Base-by-base conservation (phyloP, 2,113 vertebrate genomes). In the Uria aalge region DNA sequence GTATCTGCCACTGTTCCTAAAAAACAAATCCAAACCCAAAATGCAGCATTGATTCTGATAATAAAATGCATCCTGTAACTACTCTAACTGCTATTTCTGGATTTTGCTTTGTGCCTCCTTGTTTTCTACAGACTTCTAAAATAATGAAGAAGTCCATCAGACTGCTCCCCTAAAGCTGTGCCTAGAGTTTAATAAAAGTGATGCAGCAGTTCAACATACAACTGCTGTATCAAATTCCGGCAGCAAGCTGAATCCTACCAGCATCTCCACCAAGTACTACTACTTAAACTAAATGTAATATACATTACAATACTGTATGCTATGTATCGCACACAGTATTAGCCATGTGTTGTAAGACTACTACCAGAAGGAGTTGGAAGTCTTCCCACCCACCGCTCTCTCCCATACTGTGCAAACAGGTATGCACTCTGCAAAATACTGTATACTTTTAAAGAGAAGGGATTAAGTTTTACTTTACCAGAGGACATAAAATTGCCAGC, bases 21-120 rank as follows among this genome's bases (percentile, higher is more conserved):
- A 89, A 80, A 66, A 3, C 14, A 76, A 60, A 8, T 5, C 22
- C 41, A 82, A 80, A 36, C 17, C 12, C 16, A 82, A 67, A 36
- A 8, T 11, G 11, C 29, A 79, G 30, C 19, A 62, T 5, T 50
- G 9, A 4, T 57, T 95, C 43, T 43, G 15, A 71, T 18, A 79
- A 43, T 8, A 38, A 78, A 76, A 47, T 5, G 8, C 0, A 0
- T 64, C 64, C 38, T 1, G 0, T 53, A 82, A 68, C 24, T 56
- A 83, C 4, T 38, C 3, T 24, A 90, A 78, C 34, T 71, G 24
- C 20, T 50, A 23, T 47, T 74, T 78, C 32, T 74, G 36, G 4
- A 89, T 50, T 95, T 81, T 14, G 66, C 17, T 80, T 79, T 71
- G 38, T 77, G 63, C 34, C 9, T 82, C 24, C 56, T 84, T 3